Conservation (phyloP, 2,888 invertebrate species). For the Augochlorella aurata region DNA sequence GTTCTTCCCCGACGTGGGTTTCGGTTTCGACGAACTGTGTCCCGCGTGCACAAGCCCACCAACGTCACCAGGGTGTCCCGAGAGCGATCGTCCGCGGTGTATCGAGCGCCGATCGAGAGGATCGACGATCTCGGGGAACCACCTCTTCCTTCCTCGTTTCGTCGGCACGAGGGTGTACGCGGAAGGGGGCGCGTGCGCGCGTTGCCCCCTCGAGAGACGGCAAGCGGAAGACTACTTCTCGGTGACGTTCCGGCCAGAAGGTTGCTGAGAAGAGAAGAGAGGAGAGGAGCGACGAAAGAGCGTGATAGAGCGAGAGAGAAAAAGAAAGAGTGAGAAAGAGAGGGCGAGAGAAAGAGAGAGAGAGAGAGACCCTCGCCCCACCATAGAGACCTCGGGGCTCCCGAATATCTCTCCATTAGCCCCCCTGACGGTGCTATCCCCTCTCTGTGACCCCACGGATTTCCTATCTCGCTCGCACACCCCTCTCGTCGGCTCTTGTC, state of each 20-base stretch:
- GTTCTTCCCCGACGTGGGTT: no score
- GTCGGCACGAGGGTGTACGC: slow-evolving; percentile 63
- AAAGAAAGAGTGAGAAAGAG: neutral
- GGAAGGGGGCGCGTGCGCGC: slow-evolving; percentile 75
- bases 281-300: slow-evolving; percentile 51
- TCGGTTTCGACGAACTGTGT: no score
- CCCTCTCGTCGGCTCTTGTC: slow-evolving; percentile 77
- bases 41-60: neutral
- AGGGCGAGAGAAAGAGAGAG: slow-evolving; percentile 2
- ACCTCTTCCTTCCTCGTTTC: slow-evolving; percentile 58
- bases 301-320: slow-evolving; percentile 50
- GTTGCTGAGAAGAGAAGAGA: slow-evolving; percentile 59
- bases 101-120: slow-evolving; percentile 27
- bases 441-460: slow-evolving; percentile 70
- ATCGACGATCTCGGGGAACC: slow-evolving; percentile 32
- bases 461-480: slow-evolving; percentile 65
- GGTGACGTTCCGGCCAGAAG: slow-evolving; percentile 72
- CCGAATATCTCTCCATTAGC: slow-evolving; percentile 82
- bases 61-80: neutral
- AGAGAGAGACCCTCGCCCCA: slow-evolving; percentile 70
- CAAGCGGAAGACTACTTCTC: slow-evolving; percentile 70
- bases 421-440: slow-evolving; percentile 77
- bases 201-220: slow-evolving; percentile 71
- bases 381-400: slow-evolving; percentile 71
- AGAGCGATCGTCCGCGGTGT: neutral